A percentile compares a stretch with the other conserved stretches of the same genome.
These are phyloP conservation scores for Trichoplusia ni DNA, from an alignment of 1,140 invertebrate species.

Conservation along the genomic window DNA sequence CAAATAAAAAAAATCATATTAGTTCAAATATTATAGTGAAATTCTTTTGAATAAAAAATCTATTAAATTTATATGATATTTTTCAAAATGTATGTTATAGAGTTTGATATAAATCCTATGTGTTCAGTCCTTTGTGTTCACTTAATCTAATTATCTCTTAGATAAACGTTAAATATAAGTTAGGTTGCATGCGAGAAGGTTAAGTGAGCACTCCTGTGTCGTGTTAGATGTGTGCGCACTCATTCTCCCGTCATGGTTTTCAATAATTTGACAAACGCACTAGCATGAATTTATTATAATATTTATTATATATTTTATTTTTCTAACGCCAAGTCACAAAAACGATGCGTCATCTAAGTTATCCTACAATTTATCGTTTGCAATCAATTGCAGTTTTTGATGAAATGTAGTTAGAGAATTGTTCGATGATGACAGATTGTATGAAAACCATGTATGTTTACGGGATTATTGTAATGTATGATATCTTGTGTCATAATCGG, in stretches of 20 bases:
- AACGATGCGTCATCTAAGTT: conserved; percentile 12
- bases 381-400: conserved; percentile 12
- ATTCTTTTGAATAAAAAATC: conserved; percentile 53
- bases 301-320: neutral
- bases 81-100: conserved; percentile 52
- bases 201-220: neutral
- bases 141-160: conserved; percentile 40
- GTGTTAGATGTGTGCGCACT: conserved; percentile 15
- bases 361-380: conserved; percentile 26
- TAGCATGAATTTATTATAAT: neutral
- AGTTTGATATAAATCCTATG: conserved; percentile 56
- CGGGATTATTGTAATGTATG: conserved; percentile 21
- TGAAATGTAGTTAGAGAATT: conserved; percentile 25
- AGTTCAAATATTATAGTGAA: conserved; percentile 77
- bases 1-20: conserved; percentile 58
- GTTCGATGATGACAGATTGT: conserved; percentile 9
- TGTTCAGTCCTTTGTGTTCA: conserved; percentile 79
- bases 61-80: conserved; percentile 49
- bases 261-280: conserved; percentile 12
- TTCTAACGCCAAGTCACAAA: conserved; percentile 13
- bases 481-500: conserved; percentile 1
- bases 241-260: conserved; percentile 26
- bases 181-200: conserved; percentile 42
- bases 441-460: conserved; percentile 28
- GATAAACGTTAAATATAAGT: conserved; percentile 42